These are phyloP conservation scores for Glyptemys insculpta DNA, from an alignment of 2,797 vertebrate genomes.

Conservation along the genomic window DNA sequence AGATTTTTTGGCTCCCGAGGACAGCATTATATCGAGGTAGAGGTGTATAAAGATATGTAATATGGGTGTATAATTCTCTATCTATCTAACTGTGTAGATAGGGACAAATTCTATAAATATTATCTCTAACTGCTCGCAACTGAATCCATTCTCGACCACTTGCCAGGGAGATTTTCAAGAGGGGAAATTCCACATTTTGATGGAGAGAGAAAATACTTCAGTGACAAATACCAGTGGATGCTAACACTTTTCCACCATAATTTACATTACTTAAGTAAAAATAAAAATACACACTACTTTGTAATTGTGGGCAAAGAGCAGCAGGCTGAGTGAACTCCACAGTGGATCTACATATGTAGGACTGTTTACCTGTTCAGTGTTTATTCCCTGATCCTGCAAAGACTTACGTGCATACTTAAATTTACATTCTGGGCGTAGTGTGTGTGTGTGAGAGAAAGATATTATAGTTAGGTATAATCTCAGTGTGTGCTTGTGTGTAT, in stretches of 20 bases:
- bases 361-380: background rate
- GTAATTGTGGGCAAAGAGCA: background rate
- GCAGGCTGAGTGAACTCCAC: background rate
- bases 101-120: background rate
- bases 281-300: background rate
- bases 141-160: background rate
- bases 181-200: background rate
- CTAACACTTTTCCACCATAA: background rate
- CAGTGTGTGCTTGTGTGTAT: constrained; percentile 15
- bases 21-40: too few species aligned
- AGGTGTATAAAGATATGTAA: background rate
- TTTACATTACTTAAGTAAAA: background rate
- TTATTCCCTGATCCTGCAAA: background rate
- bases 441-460: background rate
- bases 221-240: background rate
- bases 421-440: background rate
- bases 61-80: background rate
- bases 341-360: rapidly evolving
- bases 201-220: background rate
- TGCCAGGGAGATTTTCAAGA: background rate
- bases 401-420: background rate
- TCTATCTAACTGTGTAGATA: background rate
- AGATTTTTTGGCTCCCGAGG: too few species aligned
- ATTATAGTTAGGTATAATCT: constrained; percentile 37
- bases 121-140: background rate